These are phyloP conservation scores for Perccottus glenii DNA, from an alignment of 2,113 vertebrate species.

Conservation along the genomic window DNA sequence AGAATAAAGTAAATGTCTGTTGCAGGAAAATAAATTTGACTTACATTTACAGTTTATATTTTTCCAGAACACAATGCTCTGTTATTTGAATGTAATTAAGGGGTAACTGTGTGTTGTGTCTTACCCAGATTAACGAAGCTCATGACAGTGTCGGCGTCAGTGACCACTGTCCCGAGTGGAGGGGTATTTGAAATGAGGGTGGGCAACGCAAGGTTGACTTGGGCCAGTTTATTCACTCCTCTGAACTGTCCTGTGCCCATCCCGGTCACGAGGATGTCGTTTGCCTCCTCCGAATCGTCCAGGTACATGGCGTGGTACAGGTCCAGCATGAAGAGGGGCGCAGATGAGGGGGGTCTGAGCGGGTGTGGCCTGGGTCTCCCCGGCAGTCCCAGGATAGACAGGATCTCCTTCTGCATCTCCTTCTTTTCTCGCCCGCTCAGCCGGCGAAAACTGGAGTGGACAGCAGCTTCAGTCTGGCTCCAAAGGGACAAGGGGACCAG, in stretches of 20 bases:
- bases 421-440: slow-evolving; percentile 88
- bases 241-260: slow-evolving; percentile 53
- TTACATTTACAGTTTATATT: too few relatives aligned
- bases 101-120: too few relatives aligned
- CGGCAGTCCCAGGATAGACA: slow-evolving; percentile 88
- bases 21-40: too few relatives aligned
- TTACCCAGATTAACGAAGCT: slow-evolving; percentile 97
- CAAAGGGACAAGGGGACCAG: slow-evolving; percentile 70
- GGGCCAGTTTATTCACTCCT: slow-evolving; percentile 54
- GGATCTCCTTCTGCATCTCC: slow-evolving; percentile 92
- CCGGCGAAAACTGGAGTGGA: slow-evolving; percentile 83
- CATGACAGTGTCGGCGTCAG: slow-evolving; percentile 92
- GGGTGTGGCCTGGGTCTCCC: slow-evolving; percentile 80
- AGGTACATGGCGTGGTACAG: slow-evolving; percentile 89
- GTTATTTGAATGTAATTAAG: too few relatives aligned
- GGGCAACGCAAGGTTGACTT: slow-evolving; percentile 73
- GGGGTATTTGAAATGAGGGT: slow-evolving; percentile 83
- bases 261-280: slow-evolving; percentile 54
- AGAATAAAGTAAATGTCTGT: too few relatives aligned
- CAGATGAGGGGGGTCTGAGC: slow-evolving; percentile 83
- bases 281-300: slow-evolving; percentile 73
- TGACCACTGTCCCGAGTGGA: slow-evolving; percentile 82
- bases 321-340: slow-evolving; percentile 95
- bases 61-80: too few relatives aligned
- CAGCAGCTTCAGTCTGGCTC: slow-evolving; percentile 75